Percentiles rank a stretch among this genome's conserved stretches.
Evolutionary conservation across 2,113 vertebrate species (phyloP).

Genomic region (Xerus inauris): DNA sequence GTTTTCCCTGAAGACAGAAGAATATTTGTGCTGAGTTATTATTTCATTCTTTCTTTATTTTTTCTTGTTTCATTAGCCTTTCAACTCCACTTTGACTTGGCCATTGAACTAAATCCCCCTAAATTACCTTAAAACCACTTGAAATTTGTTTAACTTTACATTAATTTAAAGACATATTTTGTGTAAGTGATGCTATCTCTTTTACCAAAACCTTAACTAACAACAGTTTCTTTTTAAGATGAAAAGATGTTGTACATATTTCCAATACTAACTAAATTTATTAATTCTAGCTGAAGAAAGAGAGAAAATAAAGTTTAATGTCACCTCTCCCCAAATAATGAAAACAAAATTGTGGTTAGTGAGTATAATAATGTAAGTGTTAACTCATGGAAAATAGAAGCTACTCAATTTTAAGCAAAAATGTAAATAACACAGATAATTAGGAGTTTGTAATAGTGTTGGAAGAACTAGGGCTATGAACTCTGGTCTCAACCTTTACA

Average conservation of each 20-base stretch:
- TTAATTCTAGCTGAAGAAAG: slow-evolving; percentile 19
- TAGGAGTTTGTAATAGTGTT: background rate
- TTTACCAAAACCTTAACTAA: background rate
- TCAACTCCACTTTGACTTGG: background rate
- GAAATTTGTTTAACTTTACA: slow-evolving; percentile 13
- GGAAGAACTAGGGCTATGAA: background rate
- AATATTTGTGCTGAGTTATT: background rate
- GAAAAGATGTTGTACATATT: background rate
- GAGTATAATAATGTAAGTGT: background rate
- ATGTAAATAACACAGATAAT: background rate
- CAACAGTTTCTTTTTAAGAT: background rate
- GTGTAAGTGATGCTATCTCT: background rate
- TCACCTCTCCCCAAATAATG: background rate
- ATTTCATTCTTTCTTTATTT: slow-evolving; percentile 11
- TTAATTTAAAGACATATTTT: background rate
- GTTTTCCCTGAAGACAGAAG: slow-evolving; percentile 17
- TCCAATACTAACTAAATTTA: background rate
- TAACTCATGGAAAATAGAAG: background rate
- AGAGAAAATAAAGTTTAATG: background rate
- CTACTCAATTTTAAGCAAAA: slow-evolving; percentile 13
- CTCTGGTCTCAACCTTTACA: background rate
- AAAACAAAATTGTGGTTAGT: background rate
- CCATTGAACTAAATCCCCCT: background rate
- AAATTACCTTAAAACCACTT: background rate
- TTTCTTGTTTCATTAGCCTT: slow-evolving; percentile 1